Evolutionary conservation across 2,888 invertebrate species (phyloP), one percentile per base, ranked within the genome.

Genomic region (Pharmacophagus antenor): DNA sequence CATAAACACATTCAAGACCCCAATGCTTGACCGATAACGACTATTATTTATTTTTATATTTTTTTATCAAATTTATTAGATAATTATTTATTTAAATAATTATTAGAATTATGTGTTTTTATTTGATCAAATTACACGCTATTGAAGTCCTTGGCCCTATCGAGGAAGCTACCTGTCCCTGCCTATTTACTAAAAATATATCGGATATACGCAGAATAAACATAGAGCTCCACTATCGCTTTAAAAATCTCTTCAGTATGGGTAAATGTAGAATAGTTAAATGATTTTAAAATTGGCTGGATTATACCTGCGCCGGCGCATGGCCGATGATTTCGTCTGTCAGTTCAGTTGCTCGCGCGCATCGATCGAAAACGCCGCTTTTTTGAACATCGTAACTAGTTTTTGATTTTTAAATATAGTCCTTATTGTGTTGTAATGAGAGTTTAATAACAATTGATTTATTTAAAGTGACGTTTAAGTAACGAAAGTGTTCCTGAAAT

Each of bases 341-440:
- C 88, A 88, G 88, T 89, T 85, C 88, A 88, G 88, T 89, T 79
- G 85, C 79, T 80, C 79, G 80, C 76, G 78, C 71, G 82, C 82
- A 84, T 86, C 82, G 87, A 85, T 82, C 82, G 77, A 70, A 63
- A 77, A 62, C 61, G 74, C 70, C 69, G 73, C 70, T 68, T 64
- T 68, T 68, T 64, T 63, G 67, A 20, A 53, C 49, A 46, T 67
- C 68, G 63, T 21, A 48, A 65, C 52, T 56, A 47, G 68, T 70
- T 56, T 37, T 53, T 61, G 62, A 63, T 62, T 61, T 41, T 61
- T 63, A 41, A 37, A 60, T 59, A 60, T 57, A 64, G 60, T 63
- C 62, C 52, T 58, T 57, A 61, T 57, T 61, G 57, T 50, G 62
- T 56, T 62, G 64, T 56, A 63, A 65, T 58, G 63, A 58, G 61